Evolutionary conservation across 2,888 invertebrate species (phyloP), one percentile per base, ranked within the genome.

Genomic region (Tachina fera): DNA sequence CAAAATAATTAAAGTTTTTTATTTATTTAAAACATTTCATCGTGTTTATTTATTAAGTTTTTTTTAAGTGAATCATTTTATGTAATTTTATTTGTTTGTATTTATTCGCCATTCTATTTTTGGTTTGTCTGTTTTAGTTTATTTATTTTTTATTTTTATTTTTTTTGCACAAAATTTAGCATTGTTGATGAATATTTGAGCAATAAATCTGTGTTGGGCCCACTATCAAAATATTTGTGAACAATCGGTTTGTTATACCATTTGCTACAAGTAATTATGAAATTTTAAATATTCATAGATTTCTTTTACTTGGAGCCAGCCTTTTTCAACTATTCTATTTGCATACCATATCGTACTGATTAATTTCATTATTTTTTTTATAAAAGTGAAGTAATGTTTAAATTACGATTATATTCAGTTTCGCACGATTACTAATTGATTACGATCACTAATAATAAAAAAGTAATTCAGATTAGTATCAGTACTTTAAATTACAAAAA

Each of bases 1-100:
- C 19, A 70, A 70, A 78, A 78, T 83, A 79, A 86, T 79, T 79
- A 79, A 39, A 67, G 45, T 71, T 71, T 67, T 63, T 39, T 75
- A 31, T 47, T 63, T 76, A 31, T 67, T 78, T 82, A 63, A 61
- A 61, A 16, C 43, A 49, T 49, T 74, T 72, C 67, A 72, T 53
- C 39, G 72, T 72, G 16, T 77, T 81, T 45, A 53, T 75, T 83
- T 70, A 47, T 70, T 70, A 70, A 71, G 41, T 70, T 78, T 63
- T 75, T 31, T 31, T 75, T 43, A 14, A 47, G 53, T 79, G 78
- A 80, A 75, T 80, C 68, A 75, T 72, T 72, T 78, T 49, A 60
- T 67, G 13, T 71, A 67, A 75, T 65, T 77, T 76, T 65, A 75
- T 76, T 63, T 58, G 56, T 65, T 70, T 70, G 45, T n/a, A 65